Conservation (phyloP, 1,140 invertebrate genomes). For the Harlomillsia oculata region DNA sequence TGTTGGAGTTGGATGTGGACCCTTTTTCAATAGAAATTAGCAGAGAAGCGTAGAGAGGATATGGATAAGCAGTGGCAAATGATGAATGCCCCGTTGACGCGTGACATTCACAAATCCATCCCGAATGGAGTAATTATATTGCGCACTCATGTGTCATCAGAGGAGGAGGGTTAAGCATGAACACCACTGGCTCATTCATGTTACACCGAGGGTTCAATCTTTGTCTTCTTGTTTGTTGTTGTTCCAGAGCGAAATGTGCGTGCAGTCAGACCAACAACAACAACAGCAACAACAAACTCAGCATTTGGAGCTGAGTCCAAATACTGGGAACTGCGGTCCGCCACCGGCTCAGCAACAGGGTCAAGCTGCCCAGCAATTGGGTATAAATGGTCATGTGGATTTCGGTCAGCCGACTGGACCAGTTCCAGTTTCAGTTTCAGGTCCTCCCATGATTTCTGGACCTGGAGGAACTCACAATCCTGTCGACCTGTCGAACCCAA, state of each 20-base stretch:
- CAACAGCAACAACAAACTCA: constrained; percentile 21
- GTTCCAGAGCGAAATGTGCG: constrained; percentile 32
- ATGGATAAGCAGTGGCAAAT: no score
- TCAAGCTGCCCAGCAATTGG: constrained; percentile 4
- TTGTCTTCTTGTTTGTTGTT: constrained; percentile 4
- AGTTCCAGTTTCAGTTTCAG: constrained; percentile 23
- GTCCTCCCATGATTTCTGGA: constrained; percentile 10
- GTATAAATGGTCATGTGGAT: constrained; percentile 31
- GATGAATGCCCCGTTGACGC: no score
- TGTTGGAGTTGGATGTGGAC: no score
- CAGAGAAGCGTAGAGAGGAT: no score
- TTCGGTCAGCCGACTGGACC: constrained; percentile 11
- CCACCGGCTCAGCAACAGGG: constrained; percentile 6
- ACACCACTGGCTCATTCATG: constrained; percentile 4
- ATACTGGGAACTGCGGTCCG: constrained; percentile 19
- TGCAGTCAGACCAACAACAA: constrained; percentile 23
- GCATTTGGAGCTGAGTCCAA: constrained; percentile 22
- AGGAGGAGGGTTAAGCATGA: no score
- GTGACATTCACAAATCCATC: no score
- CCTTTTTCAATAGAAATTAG: no score
- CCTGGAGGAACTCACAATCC: constrained; percentile 26
- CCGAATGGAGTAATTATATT: no score
- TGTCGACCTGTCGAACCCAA: constrained; percentile 33
- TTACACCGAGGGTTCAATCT: background rate
- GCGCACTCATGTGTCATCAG: no score